Percentiles rank a stretch among this genome's conserved stretches.
Evolutionary conservation across 2,113 vertebrate species (phyloP).

Genomic region (Mionectes macconnelli): DNA sequence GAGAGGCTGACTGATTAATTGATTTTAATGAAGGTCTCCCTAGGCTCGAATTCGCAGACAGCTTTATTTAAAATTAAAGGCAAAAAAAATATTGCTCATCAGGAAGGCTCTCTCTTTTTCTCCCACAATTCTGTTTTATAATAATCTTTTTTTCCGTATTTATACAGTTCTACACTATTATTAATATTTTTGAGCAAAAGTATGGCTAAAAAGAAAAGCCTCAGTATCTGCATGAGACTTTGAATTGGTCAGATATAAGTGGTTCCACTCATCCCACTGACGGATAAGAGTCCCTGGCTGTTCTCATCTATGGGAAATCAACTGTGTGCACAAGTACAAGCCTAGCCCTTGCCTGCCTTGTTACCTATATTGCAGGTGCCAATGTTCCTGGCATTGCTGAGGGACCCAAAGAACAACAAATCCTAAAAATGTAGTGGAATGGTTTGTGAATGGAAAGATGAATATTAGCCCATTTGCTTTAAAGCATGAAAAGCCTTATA

Average conservation of each 20-base stretch:
- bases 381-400: neutral
- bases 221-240: neutral
- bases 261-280: neutral
- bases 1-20: conserved; percentile 73
- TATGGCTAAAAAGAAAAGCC: neutral
- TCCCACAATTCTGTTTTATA: neutral
- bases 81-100: neutral
- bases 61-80: conserved; percentile 63
- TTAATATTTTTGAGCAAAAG: neutral
- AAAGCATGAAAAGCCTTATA: neutral
- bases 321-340: neutral
- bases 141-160: neutral
- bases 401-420: neutral
- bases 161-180: neutral
- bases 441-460: neutral
- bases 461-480: neutral
- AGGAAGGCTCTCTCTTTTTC: neutral
- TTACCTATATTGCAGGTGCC: neutral
- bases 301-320: neutral
- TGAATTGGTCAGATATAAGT: neutral
- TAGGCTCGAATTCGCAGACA: conserved; percentile 60
- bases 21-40: conserved; percentile 77
- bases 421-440: neutral
- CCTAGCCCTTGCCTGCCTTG: neutral
- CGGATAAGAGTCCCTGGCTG: neutral